Percentiles rank a stretch among this genome's conserved stretches.
phyloP scores from a whole-genome alignment of 2,113 vertebrate species.

The Beaufortia kweichowensis region DNA sequence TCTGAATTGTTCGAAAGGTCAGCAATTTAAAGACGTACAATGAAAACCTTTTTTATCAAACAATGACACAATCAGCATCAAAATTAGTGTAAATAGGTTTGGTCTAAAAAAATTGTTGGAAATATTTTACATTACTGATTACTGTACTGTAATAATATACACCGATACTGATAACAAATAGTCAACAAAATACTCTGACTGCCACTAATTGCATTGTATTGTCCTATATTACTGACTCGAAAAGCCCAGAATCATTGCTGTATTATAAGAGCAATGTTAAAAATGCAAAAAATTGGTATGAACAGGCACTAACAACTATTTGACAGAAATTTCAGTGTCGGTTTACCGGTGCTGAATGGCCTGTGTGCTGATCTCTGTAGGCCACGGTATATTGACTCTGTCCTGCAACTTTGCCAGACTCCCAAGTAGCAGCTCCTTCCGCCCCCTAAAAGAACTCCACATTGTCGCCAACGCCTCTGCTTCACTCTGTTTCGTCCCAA shows the following conservation, averaged over 20 bases:
- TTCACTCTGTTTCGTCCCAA: slow-evolving; percentile 92
- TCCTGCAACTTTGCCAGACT: slow-evolving; percentile 84
- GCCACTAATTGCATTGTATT: too few relatives aligned
- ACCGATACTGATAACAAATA: too few relatives aligned
- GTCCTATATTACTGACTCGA: too few relatives aligned
- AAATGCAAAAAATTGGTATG: neutral
- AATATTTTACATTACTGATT: too few relatives aligned
- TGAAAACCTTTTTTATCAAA: too few relatives aligned
- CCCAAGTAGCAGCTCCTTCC: slow-evolving; percentile 83
- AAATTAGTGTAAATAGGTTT: neutral
- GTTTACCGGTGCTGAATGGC: slow-evolving; percentile 88
- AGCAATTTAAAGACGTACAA: too few relatives aligned
- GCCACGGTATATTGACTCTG: slow-evolving; percentile 72
- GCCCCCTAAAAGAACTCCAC: slow-evolving; percentile 80
- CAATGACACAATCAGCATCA: neutral
- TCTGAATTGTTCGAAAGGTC: too few relatives aligned
- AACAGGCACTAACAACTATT: neutral
- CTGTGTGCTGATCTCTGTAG: slow-evolving; percentile 80
- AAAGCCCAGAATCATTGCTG: too few relatives aligned
- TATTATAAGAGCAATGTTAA: too few relatives aligned
- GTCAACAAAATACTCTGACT: too few relatives aligned
- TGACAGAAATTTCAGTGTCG: neutral
- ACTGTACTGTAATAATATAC: too few relatives aligned
- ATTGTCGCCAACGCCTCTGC: slow-evolving; percentile 82
- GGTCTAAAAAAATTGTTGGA: too few relatives aligned